Base-by-base conservation (phyloP, 2,888 invertebrate genomes). In the Drosophila silvestris region DNA sequence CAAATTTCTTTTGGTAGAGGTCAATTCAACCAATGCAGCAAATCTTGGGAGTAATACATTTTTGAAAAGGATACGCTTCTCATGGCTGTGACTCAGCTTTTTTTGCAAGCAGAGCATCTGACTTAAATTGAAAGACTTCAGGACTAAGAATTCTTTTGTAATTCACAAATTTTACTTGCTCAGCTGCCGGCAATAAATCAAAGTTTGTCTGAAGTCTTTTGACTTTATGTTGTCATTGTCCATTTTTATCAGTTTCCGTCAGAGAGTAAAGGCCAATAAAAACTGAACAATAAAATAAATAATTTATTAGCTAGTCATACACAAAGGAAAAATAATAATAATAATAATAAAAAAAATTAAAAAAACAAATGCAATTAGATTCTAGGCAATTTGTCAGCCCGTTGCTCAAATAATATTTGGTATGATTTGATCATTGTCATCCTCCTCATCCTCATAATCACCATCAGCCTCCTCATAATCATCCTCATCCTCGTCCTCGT, bases 351-450 rank as follows among this genome's bases (percentile, higher is more conserved):
- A 33, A 0, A 19, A 32, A 51, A 26, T 26, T 3, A 26, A 19
- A 12, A 56, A 41, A 56, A 64, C 4, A 53, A 60, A 52, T 63
- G 39, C 26, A 57, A 35, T 50, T 65, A 50, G 70, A 61, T 58
- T 69, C 30, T 50, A 53, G 41, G 30, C 54, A 54, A 65, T 67
- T 67, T 54, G 47, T 57, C 35, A 67, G 66, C 28, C 22, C 37
- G 44, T 60, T 65, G 44, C 41, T 89, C 74, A 90, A 61, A 86
- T 79, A 71, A 91, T 87, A 87, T 87, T 87, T 87, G 87, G 87
- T 87, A 87, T 89, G 37, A 87, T 58, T 78, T 91, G 91, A 83
- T 91, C 87, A 53, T 75, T 79, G 56, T 89, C 91, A 41, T 90
- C 91, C 61, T 89, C 90, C 41, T 90, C 90, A 14, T 90, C 81